Conservation (phyloP, 2,113 vertebrate species). For the Pimephales promelas region DNA sequence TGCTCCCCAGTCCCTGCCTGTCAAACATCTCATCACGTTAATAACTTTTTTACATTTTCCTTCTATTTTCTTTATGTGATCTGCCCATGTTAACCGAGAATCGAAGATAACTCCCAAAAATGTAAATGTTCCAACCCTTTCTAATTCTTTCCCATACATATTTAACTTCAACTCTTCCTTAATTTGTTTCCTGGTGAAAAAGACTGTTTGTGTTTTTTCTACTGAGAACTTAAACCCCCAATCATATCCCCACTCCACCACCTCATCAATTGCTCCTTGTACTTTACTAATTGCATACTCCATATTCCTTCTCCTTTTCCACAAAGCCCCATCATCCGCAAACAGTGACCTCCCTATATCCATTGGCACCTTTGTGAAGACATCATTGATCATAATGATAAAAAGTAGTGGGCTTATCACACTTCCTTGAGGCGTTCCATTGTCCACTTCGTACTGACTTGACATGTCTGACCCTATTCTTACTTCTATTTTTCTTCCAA, state of each 20-base stretch:
- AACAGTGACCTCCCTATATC: no score
- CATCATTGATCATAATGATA: no score
- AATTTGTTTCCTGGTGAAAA: background rate
- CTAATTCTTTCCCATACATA: background rate
- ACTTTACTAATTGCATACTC: background rate
- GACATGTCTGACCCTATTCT: no score
- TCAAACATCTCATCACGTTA: no score
- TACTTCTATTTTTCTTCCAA: no score
- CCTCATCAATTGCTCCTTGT: background rate
- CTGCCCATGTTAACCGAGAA: background rate
- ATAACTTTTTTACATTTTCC: no score
- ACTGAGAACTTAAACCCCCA: background rate
- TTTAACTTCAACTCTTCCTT: background rate
- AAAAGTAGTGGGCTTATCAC: no score
- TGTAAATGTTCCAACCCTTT: background rate
- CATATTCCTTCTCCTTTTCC: background rate
- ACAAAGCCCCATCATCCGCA: no score
- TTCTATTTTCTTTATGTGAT: no score
- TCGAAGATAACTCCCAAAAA: background rate
- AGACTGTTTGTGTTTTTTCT: background rate
- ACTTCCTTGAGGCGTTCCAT: background rate
- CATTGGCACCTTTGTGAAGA: no score
- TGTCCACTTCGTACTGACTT: background rate
- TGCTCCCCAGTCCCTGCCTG: no score
- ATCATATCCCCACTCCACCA: background rate